Evolutionary conservation across 2,888 invertebrate species (phyloP).

Genomic region (Arge pagana): DNA sequence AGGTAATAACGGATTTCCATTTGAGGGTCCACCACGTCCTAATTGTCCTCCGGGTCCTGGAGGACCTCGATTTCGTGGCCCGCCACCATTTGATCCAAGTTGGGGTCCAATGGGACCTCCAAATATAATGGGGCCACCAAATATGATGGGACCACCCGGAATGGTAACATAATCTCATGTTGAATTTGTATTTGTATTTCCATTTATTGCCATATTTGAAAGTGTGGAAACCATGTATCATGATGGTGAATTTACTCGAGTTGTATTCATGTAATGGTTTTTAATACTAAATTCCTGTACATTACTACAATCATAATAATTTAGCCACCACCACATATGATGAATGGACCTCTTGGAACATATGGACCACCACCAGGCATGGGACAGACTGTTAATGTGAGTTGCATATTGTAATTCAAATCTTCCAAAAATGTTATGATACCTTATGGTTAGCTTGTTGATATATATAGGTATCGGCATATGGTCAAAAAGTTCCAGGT

Average conservation of each 20-base stretch:
- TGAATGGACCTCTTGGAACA: constrained; percentile 55
- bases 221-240: neutral
- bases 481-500: constrained; percentile 44
- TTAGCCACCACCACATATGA: constrained; percentile 56
- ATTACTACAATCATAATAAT: constrained; percentile 20
- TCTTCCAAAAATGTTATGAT: constrained; percentile 1
- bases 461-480: too few species aligned
- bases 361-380: constrained; percentile 64
- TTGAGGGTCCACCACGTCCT: constrained; percentile 61
- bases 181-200: constrained; percentile 8
- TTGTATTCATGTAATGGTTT: constrained; percentile 4
- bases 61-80: constrained; percentile 60
- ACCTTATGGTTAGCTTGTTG: too few species aligned
- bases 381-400: constrained; percentile 58
- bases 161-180: constrained; percentile 51
- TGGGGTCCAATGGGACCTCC: constrained; percentile 71
- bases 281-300: neutral
- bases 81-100: constrained; percentile 69
- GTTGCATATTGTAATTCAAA: constrained; percentile 6
- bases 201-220: neutral
- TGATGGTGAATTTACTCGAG: neutral
- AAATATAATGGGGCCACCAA: constrained; percentile 47
- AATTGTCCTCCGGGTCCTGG: constrained; percentile 56
- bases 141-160: constrained; percentile 57
- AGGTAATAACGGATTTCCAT: constrained; percentile 58